A percentile compares a stretch with the other conserved stretches of the same genome.
These are phyloP conservation scores for Bugula neritina DNA, from an alignment of 2,888 invertebrate genomes.

Conservation along the genomic window DNA sequence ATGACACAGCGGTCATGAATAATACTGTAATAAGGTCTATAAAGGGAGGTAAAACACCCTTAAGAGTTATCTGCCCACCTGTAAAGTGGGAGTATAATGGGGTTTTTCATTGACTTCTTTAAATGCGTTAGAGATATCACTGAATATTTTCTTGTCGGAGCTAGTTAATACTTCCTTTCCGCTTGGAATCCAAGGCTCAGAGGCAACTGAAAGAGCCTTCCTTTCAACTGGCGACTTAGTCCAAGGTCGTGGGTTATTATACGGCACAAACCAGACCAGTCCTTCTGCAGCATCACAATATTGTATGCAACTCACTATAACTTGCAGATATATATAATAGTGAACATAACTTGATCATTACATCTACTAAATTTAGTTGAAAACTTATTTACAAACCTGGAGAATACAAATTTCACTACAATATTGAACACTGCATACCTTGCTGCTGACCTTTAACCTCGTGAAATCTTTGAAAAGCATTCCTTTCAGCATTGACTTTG, in stretches of 20 bases:
- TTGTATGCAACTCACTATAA: no score
- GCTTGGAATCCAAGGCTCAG: background rate
- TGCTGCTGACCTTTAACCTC: background rate
- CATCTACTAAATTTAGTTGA: no score
- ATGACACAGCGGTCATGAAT: no score
- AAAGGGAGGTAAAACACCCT: no score
- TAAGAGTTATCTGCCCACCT: background rate
- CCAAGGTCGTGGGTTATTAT: conserved; percentile 13
- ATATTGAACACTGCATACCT: background rate
- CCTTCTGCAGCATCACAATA: background rate
- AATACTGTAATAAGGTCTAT: no score
- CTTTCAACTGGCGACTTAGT: background rate
- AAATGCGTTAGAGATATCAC: background rate
- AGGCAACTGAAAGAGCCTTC: background rate
- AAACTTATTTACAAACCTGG: no score
- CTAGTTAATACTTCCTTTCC: background rate
- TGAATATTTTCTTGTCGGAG: background rate
- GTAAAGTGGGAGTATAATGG: conserved; percentile 4
- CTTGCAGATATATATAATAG: no score
- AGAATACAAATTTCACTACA: no score
- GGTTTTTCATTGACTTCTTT: background rate
- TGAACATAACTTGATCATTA: no score
- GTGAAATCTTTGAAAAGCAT: background rate
- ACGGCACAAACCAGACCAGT: conserved; percentile 15
- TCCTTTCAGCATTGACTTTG: background rate